phyloP scores from a whole-genome alignment of 2,797 vertebrate genomes.

The Ispidina lecontei region DNA sequence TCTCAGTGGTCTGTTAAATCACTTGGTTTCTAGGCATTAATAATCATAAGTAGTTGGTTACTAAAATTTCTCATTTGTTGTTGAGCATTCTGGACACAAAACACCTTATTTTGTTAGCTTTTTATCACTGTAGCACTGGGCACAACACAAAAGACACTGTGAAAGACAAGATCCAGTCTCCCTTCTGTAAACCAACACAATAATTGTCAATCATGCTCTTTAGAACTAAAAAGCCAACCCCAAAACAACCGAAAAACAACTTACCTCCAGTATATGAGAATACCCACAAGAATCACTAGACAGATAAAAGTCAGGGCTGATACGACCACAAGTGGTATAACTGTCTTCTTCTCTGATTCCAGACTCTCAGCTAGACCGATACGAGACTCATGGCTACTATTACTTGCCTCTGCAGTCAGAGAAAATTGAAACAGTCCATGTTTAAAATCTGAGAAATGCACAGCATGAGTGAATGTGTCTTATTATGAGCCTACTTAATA shows the following conservation, averaged over 20 bases:
- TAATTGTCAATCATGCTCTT: constrained; percentile 19
- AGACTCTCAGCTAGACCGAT: constrained; percentile 87
- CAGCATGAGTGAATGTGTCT: constrained; percentile 40
- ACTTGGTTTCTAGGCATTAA: background rate
- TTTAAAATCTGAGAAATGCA: constrained; percentile 73
- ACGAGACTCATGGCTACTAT: constrained; percentile 97
- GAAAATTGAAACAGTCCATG: constrained; percentile 76
- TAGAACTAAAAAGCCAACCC: background rate
- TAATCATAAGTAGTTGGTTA: background rate
- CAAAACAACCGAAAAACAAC: constrained; percentile 28
- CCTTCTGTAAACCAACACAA: background rate
- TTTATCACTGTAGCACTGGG: background rate
- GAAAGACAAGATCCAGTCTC: background rate
- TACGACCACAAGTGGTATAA: constrained; percentile 93
- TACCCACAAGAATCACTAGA: constrained; percentile 91
- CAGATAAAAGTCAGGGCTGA: constrained; percentile 92
- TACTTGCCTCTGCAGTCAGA: constrained; percentile 90
- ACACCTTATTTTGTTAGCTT: background rate
- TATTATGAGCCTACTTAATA: constrained; percentile 48
- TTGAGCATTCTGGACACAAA: background rate
- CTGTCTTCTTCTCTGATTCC: constrained; percentile 86
- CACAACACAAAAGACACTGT: background rate
- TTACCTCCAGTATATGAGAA: constrained; percentile 99
- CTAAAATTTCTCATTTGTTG: background rate
- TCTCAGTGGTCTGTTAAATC: background rate